Evolutionary conservation across 2,888 invertebrate genomes (phyloP).

Genomic region (Gerosis bhagava): DNA sequence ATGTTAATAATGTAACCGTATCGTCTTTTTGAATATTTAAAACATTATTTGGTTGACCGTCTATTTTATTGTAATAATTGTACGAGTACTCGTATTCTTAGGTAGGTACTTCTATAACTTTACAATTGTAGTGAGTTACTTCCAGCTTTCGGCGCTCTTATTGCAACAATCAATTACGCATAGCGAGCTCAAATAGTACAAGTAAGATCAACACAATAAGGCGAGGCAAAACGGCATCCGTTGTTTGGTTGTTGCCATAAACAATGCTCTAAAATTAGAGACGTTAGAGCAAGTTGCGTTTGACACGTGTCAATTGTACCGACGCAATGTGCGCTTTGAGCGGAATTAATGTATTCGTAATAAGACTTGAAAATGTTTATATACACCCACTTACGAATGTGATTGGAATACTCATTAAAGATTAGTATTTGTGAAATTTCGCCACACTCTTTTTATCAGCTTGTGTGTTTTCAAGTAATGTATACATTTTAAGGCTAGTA

Average conservation of each 20-base stretch:
- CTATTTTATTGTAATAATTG: too few species aligned
- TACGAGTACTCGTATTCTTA: too few species aligned
- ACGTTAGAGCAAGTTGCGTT: conserved; percentile 50
- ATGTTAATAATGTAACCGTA: too few species aligned
- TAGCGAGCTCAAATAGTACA: conserved; percentile 13
- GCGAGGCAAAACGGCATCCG: conserved; percentile 60
- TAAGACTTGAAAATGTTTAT: conserved; percentile 29
- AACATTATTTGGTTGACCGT: too few species aligned
- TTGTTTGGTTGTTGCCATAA: conserved; percentile 69
- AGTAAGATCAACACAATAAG: conserved; percentile 24
- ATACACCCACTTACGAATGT: conserved; percentile 25
- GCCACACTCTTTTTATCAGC: too few species aligned
- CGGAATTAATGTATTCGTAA: too few species aligned
- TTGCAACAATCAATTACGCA: conserved; percentile 20
- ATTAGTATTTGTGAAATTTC: conserved; percentile 17
- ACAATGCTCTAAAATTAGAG: conserved; percentile 69
- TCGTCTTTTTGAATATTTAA: too few species aligned
- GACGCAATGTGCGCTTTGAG: conserved; percentile 22
- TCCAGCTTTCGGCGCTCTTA: conserved; percentile 14
- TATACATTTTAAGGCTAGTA: too few species aligned
- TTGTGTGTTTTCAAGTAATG: too few species aligned
- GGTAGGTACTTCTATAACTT: too few species aligned
- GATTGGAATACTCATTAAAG: conserved; percentile 21
- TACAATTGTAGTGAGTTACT: too few species aligned
- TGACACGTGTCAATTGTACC: conserved; percentile 68